phyloP scores from a whole-genome alignment of 2,113 vertebrate genomes.

The Corythaeola cristata region DNA sequence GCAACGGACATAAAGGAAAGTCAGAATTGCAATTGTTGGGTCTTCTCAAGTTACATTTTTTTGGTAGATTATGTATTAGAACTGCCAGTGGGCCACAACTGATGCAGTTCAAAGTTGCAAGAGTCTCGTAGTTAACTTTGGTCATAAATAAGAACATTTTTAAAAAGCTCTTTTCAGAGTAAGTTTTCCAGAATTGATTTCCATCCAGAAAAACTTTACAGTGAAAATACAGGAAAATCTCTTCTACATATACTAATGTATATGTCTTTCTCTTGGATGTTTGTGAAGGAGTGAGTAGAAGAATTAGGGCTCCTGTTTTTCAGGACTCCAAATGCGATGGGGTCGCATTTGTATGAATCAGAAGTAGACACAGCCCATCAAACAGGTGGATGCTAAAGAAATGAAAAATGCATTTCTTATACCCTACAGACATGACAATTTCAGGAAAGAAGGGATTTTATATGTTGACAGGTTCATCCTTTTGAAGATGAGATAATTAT shows the following conservation, averaged over 20 bases:
- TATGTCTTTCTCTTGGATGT: too few species aligned
- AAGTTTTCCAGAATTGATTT: background rate
- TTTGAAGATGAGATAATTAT: conserved; percentile 57
- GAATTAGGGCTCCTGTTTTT: too few species aligned
- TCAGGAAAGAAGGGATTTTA: background rate
- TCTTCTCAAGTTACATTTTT: conserved; percentile 14
- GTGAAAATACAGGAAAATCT: background rate
- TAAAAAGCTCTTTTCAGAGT: background rate
- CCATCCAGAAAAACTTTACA: background rate
- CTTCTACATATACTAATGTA: too few species aligned
- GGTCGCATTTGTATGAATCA: too few species aligned
- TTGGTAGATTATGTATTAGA: background rate
- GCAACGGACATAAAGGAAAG: background rate
- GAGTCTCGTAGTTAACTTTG: background rate
- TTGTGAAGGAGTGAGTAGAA: too few species aligned
- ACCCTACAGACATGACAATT: conserved; percentile 4
- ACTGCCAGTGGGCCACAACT: too few species aligned
- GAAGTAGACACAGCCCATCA: background rate
- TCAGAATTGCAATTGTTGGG: background rate
- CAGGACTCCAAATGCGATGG: too few species aligned
- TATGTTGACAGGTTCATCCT: conserved; percentile 47
- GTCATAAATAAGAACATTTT: background rate
- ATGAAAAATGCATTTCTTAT: background rate
- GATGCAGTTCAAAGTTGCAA: background rate
- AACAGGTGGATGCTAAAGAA: conserved; percentile 3